Evolutionary conservation across 2,797 vertebrate species (phyloP), one percentile per base, ranked within the genome.

Genomic region (Acanthurus lineatus): DNA sequence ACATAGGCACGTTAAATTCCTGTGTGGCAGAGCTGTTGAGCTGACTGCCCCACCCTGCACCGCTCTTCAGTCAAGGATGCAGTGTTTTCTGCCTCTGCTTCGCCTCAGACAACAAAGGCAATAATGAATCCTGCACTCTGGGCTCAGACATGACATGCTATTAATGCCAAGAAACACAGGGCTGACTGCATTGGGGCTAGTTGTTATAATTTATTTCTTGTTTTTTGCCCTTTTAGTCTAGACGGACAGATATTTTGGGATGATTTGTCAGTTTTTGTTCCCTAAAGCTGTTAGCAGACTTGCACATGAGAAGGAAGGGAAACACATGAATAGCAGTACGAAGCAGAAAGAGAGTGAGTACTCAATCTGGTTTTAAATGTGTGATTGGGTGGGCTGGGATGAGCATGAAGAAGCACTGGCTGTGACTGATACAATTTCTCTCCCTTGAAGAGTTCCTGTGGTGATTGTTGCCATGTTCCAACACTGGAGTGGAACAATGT

Each of bases 371-470:
- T 86, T 90, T 91, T 85, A 79, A 87, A 90, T 87, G 82, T 89
- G 88, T 86, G 92, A 91, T 87, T 74, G 88, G 90, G 84, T 88
- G 85, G 83, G 70, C 76, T 58, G 76, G 82, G 83, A 87, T 79
- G 73, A 86, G 86, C 86, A 89, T 82, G 87, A 81, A 86, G 86
- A 88, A 86, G 83, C 90, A 85, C 72, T 66, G 63, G 72, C 90
- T 90, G 91, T 93, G 89, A 91, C 91, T 82, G 90, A 92, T 91
- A 82, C 84, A 86, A 93, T 92, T 92, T 85, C 90, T 88, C 91
- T 89, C 88, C 87, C 82, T 89, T 81, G 82, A 91, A 88, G 85
- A 86, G 84, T 88, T 92, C 86, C 87, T 88, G 84, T 79, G 85
- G 87, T 89, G 88, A 88, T 90, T 85, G 91, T 92, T 90, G 90